Evolutionary conservation across 2,113 vertebrate genomes (phyloP).

Genomic region (Pseudolaguvia tuberculata): DNA sequence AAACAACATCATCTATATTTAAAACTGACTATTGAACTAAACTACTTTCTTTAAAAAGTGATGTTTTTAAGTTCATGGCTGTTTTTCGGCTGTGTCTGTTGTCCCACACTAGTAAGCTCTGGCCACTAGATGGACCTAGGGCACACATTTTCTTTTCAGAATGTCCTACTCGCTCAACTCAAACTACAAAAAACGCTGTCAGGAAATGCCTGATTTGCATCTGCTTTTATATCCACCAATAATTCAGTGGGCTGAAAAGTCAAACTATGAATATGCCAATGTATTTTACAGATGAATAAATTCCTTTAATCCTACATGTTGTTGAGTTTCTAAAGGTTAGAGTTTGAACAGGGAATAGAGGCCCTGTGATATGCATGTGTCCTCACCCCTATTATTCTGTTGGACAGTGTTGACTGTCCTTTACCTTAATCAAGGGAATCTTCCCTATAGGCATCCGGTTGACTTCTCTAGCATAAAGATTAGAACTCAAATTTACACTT

Average conservation of each 20-base stretch:
- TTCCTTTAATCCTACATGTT: constrained; percentile 44
- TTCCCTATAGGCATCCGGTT: constrained; percentile 38
- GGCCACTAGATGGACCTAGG: constrained; percentile 46
- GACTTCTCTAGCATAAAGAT: constrained; percentile 42
- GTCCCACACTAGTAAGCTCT: neutral
- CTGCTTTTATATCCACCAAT: constrained; percentile 37
- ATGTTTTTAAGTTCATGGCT: neutral
- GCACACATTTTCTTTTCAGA: neutral
- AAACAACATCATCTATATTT: neutral
- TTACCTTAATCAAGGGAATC: constrained; percentile 47
- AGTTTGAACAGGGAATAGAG: constrained; percentile 11
- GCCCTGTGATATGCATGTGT: constrained; percentile 23
- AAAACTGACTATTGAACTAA: neutral
- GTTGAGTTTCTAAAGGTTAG: constrained; percentile 41
- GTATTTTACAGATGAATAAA: constrained; percentile 32
- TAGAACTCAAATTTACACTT: constrained; percentile 41
- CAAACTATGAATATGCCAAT: constrained; percentile 45
- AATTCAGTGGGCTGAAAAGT: constrained; percentile 42
- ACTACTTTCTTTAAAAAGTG: neutral
- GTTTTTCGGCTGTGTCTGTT: neutral
- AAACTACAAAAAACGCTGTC: constrained; percentile 14
- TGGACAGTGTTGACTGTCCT: constrained; percentile 39
- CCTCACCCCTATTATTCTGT: constrained; percentile 34
- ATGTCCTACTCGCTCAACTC: constrained; percentile 1
- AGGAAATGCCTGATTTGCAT: constrained; percentile 30